Base-by-base conservation (phyloP, 2,113 vertebrate species). In the Anolis carolinensis region DNA sequence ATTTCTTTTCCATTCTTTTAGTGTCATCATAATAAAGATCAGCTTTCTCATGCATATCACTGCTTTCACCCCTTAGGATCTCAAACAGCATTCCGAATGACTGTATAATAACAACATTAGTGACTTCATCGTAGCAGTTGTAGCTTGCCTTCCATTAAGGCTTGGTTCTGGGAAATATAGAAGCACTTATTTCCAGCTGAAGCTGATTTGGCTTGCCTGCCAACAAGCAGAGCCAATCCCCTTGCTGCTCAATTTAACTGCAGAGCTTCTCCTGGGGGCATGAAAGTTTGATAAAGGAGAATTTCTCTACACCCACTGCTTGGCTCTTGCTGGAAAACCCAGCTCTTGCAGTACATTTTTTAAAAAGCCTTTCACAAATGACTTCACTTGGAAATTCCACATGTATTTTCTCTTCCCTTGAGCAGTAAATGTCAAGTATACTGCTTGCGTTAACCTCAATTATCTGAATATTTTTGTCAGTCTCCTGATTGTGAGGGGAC, bases 11-110 rank as follows among this genome's bases (percentile, higher is more conserved):
- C 83, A 84, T 84, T 92, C 73, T 85, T 93, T 93, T 91, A 79
- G 89, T 92, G 90, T 92, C 89, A 94, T 93, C 93, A 92, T 92
- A 89, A 0, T 94, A 93, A 93, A 94, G 94, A 94, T 92, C 89
- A 89, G 72, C 84, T 91, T 94, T 93, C 93, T 75, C 79, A 91
- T 92, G 93, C 86, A 83, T 89, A 87, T 86, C 90, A 86, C 0
- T 3, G 86, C 82, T 94, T 94, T 95, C 79, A 91, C 92, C 92
- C 91, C 86, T 81, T 84, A 82, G 88, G 83, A 48, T 94, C 89
- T 90, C 85, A 89, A 94, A 89, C 88, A 84, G 86, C 87, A 91
- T 92, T 92, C 87, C 91, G 67, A 87, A 81, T 2, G 9, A 32
- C 76, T 75, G 71, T 70, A 81, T 68, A 84, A 48, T 32, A 75